Evolutionary conservation across 1,140 invertebrate genomes (phyloP), one percentile per base, ranked within the genome.

Genomic region (Heliconius eleuchia): DNA sequence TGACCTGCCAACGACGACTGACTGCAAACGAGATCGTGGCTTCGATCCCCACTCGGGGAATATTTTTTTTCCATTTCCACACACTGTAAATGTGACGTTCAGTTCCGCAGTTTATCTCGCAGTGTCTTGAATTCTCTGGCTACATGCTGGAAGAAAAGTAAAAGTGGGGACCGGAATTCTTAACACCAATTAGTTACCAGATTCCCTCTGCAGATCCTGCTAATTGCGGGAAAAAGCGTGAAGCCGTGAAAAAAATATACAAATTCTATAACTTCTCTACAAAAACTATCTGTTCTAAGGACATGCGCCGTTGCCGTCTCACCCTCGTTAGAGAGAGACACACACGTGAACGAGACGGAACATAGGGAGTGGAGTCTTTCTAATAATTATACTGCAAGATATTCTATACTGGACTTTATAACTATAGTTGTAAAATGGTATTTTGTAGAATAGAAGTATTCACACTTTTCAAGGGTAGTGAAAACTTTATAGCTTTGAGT

Each of bases 351-450:
- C 55, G 74, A 23, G 55, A 75, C 55, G 37, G 9, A n/a, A 3
- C 8, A 71, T 76, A 76, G 74, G 74, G 74, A 70, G 74, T 39
- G 74, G 74, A 46, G 37, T 70, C 60, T 75, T 74, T 74, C 73
- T 74, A 74, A 74, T 74, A 74, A 66, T 30, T 30, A 30, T n/a
- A 66, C 60, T 13, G 27, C 60, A 66, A 66, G 60, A 27, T 16
- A 66, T 66, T 30, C 60, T 66, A 30, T 66, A 23, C 9, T 66
- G 30, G 23, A 66, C 27, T 16, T 30, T 66, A 30, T 30, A 27
- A 30, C 60, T 66, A 16, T 30, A 66, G 23, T 27, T 30, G 27
- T 6, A 66, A 66, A 5, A 27, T 27, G 9, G 3, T 4, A 27
- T 27, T 66, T 66, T 16, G 60, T 30, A 66, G 27, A 23, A 30